Base-by-base conservation (phyloP, 2,797 vertebrate species). In the Schizothorax lantsangensis region DNA sequence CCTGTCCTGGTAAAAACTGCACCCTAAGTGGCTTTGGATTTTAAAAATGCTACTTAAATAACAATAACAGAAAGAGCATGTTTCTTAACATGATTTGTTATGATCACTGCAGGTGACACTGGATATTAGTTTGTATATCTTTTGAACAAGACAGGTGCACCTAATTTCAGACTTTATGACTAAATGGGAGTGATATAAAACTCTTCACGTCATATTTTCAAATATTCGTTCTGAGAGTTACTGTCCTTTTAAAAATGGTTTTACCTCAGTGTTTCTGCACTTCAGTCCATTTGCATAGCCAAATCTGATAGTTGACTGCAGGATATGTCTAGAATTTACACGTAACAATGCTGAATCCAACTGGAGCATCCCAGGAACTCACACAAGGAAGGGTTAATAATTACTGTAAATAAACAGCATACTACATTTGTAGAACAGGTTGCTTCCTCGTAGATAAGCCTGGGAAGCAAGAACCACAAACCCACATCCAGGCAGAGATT, bases 391-490 rank as follows among this genome's bases (percentile, higher is more conserved):
- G 59, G 45, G 3, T 49, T 62, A 36, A 59, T 15, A 5, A 80
- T 49, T 59, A 15, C 8, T 59, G 21, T 59, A 30, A 59, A 71
- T 84, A 78, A 85, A 79, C 64, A 71, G 33, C 33, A 17, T 71
- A 40, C 73, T 78, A 30, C 15, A 71, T 43, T 85, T 79, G 62
- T 45, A 40, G n/a, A 11, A 15, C 17, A 47, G n/a, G 6, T 26
- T 49, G 21, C 59, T 21, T 38, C 43, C 26, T 38, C 33, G 19
- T 62, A 21, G 12, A 86, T 62, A 73, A 79, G 9, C 43, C 54
- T 40, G 9, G 36, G 40, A 85, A 19, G 45, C 36, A 71, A 79
- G 23, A 66, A 33, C 14, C 36, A 68, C 43, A 68, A 77, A 83
- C 49, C 36, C 43, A 26, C 68, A 36, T 84, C 30, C 23, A 80